Base-by-base conservation (phyloP, 2,113 vertebrate genomes). In the Rhizomys pruinosus region DNA sequence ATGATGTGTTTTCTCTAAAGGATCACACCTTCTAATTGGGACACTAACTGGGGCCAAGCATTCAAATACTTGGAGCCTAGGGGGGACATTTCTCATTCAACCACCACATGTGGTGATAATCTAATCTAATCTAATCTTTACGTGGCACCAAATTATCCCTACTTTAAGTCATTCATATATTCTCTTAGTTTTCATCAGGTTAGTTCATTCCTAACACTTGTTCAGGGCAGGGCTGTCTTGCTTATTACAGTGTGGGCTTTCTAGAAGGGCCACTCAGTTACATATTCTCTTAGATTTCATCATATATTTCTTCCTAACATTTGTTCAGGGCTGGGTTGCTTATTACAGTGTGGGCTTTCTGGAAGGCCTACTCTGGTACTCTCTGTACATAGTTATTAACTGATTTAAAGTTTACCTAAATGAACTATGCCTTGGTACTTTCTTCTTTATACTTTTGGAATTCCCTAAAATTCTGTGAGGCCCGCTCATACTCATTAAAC, bases 381-480 rank as follows among this genome's bases (percentile, higher is more conserved):
- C 39, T 71, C 20, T 64, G 74, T 22, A 94, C 15, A 39, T 0
- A 86, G 37, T n/a, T 84, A 91, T 64, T 78, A 82, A 94, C 74
- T 59, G 47, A 90, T 87, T 87, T 91, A 77, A 72, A 61, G n/a
- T 39, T 71, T 71, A 68, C 72, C 8, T 61, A 74, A 69, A 64
- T 42, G 16, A 93, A 84, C 29, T 76, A 80, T 25, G 61, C 34
- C 81, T 42, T 72, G 25, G 17, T 47, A 17, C 44, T 69, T 44
- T 66, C 23, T 94, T 92, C 39, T 86, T 90, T 84, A 32, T 74
- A 29, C 84, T 95, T 71, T 25, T 73, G 52, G 93, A 69, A 84
- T 77, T 80, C 63, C 25, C 52, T 76, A 63, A 90, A 95, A 37
- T 77, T 34, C 25, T 90, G 17, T 90, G 39, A 74, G 23, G 44